A percentile compares a stretch with the other conserved stretches of the same genome.
Evolutionary conservation across 2,797 vertebrate species (phyloP).

Genomic region (Amblyraja radiata): DNA sequence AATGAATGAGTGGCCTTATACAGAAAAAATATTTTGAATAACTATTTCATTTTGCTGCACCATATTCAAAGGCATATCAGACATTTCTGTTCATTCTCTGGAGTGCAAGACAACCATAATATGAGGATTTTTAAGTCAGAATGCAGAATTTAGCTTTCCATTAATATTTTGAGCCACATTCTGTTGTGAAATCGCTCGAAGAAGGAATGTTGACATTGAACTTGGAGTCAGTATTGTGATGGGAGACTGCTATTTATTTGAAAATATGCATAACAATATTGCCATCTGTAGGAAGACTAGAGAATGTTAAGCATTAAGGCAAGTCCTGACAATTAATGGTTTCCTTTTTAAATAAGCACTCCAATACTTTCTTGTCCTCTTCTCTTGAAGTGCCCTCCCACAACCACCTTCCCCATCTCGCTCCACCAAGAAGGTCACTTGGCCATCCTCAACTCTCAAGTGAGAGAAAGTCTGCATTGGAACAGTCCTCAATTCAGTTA

Average conservation of each 20-base stretch:
- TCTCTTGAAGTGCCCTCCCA: not conserved
- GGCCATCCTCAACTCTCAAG: not conserved
- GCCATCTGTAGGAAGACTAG: slow-evolving; percentile 60
- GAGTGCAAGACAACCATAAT: not conserved
- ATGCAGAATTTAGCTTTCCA: not conserved
- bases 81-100: not conserved
- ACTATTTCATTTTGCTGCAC: not conserved
- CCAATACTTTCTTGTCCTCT: not conserved
- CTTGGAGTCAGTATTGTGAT: not conserved
- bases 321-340: not conserved
- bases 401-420: not conserved
- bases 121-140: not conserved
- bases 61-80: not conserved
- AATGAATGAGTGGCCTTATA: not conserved
- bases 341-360: slow-evolving; percentile 16
- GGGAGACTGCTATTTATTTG: not conserved
- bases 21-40: not conserved
- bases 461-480: not conserved
- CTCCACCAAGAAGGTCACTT: no score
- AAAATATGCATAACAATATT: slow-evolving; percentile 58
- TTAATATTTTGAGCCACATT: no score
- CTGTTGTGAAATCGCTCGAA: not conserved
- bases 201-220: not conserved
- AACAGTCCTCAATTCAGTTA: not conserved
- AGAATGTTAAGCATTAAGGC: slow-evolving; percentile 43